Evolutionary conservation across 2,113 vertebrate species (phyloP).

Genomic region (Semicossyphus pulcher): DNA sequence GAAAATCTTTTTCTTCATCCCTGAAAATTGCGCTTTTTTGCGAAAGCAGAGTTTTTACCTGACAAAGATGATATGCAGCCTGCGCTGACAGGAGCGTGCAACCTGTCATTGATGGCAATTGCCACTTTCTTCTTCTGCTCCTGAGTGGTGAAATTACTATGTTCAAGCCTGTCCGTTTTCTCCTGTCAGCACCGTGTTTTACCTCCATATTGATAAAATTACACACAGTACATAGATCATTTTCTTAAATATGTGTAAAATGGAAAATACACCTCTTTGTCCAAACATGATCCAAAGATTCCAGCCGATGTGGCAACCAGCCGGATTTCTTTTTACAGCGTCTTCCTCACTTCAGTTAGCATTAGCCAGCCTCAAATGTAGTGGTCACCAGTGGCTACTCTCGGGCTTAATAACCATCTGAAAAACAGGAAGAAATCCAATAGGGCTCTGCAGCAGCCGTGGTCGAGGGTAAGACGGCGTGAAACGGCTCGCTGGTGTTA

Average conservation of each 20-base stretch:
- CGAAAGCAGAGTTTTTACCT: constrained; percentile 33
- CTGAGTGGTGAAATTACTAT: constrained; percentile 70
- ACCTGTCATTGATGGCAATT: constrained; percentile 67
- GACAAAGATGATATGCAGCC: constrained; percentile 37
- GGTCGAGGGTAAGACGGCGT: constrained; percentile 35
- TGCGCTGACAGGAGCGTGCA: constrained; percentile 41
- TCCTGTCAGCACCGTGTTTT: constrained; percentile 17
- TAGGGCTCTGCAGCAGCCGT: constrained; percentile 35
- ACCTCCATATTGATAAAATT: constrained; percentile 50
- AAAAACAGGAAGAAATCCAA: constrained; percentile 52
- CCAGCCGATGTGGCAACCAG: neutral
- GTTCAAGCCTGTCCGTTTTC: constrained; percentile 52
- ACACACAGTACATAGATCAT: constrained; percentile 21
- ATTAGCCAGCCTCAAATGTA: constrained; percentile 35
- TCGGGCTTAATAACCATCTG: constrained; percentile 45
- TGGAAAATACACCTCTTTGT: constrained; percentile 25
- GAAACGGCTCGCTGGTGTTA: constrained; percentile 32
- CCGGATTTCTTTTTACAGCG: constrained; percentile 7
- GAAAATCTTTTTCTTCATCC: neutral
- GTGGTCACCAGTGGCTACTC: constrained; percentile 47
- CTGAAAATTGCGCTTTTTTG: constrained; percentile 47
- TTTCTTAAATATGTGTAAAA: constrained; percentile 61
- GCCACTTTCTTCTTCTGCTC: constrained; percentile 54
- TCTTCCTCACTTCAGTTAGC: constrained; percentile 18
- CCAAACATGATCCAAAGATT: constrained; percentile 30